phyloP scores from a whole-genome alignment of 2,888 invertebrate species.

The Idaea aversata region DNA sequence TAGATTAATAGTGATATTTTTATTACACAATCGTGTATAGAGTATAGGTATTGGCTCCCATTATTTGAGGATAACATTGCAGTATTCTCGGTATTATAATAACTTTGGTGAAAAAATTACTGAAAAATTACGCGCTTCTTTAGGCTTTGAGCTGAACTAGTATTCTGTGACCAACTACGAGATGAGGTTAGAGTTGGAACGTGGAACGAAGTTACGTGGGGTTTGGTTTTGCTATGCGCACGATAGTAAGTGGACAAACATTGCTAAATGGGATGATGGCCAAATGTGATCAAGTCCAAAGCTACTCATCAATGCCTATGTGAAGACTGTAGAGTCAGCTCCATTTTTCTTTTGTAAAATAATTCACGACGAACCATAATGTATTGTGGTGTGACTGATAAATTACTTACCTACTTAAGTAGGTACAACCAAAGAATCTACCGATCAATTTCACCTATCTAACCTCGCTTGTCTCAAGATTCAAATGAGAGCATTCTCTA shows the following conservation, averaged over 20 bases:
- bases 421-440: constrained; percentile 2
- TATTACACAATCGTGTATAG: not conserved
- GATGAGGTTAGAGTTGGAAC: too few species aligned
- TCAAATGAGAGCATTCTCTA: constrained; percentile 15
- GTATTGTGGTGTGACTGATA: not conserved
- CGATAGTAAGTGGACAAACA: too few species aligned
- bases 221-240: too few species aligned
- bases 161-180: too few species aligned
- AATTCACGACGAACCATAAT: not conserved
- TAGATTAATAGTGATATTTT: not conserved
- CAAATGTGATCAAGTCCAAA: too few species aligned
- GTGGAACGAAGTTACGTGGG: too few species aligned
- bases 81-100: not conserved
- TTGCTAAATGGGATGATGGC: too few species aligned
- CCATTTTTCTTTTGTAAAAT: not conserved
- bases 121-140: not conserved
- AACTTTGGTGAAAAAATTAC: not conserved
- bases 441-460: constrained; percentile 10
- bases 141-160: not conserved
- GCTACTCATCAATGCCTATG: too few species aligned
- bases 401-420: not conserved
- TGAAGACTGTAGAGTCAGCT: not conserved
- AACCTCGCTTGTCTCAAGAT: constrained; percentile 11
- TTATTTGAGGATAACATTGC: not conserved
- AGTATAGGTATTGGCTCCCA: not conserved